Conservation (phyloP, 1,140 invertebrate genomes). For the Delia radicum region DNA sequence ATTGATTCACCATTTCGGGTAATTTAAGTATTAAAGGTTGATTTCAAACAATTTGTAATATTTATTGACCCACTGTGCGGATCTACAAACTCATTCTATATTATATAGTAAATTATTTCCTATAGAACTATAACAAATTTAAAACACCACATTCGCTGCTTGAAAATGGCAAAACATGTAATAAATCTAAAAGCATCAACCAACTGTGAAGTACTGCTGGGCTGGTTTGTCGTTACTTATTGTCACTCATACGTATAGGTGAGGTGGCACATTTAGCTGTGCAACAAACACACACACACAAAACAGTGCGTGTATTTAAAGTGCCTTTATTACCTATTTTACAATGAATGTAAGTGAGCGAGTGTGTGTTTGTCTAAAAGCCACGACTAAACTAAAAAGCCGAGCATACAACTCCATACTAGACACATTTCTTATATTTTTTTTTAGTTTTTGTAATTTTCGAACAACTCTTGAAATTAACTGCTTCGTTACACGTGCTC, state of each 20-base stretch:
- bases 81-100: too few relatives aligned
- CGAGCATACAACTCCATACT: neutral
- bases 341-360: neutral
- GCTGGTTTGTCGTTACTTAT: neutral
- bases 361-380: neutral
- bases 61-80: too few relatives aligned
- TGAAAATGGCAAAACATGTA: neutral
- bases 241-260: neutral
- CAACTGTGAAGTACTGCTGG: neutral
- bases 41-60: too few relatives aligned
- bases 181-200: neutral
- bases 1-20: too few relatives aligned
- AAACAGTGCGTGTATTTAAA: neutral
- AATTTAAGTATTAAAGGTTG: too few relatives aligned
- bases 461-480: neutral
- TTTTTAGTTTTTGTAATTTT: too few relatives aligned
- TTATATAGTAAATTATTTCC: too few relatives aligned
- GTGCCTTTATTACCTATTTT: neutral
- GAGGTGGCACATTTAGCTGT: neutral
- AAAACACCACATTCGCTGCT: neutral
- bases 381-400: neutral
- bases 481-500: conserved; percentile 2
- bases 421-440: neutral
- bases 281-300: too few relatives aligned
- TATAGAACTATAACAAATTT: too few relatives aligned